These are phyloP conservation scores for Eretmochelys imbricata DNA, from an alignment of 2,113 vertebrate species.

Conservation along the genomic window DNA sequence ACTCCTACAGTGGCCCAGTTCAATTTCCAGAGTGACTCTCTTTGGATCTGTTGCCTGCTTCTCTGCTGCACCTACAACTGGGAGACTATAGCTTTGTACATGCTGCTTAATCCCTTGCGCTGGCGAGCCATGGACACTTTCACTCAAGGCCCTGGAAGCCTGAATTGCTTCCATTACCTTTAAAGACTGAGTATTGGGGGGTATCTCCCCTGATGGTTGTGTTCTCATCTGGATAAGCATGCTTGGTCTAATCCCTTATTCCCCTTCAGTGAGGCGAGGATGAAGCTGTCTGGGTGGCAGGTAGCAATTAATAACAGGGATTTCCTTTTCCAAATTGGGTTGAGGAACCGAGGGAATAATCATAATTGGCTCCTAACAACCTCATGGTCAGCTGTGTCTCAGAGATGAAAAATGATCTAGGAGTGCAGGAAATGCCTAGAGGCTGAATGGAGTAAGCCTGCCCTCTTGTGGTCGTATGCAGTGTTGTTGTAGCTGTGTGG, in stretches of 20 bases:
- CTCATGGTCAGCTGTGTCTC: neutral
- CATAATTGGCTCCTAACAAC: neutral
- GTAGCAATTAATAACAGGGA: fast-evolving
- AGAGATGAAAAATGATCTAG: neutral
- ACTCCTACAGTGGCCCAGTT: neutral
- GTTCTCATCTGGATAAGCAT: neutral
- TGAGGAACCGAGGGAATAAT: neutral
- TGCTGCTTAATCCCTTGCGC: neutral
- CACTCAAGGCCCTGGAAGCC: neutral
- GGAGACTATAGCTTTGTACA: neutral
- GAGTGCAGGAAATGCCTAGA: neutral
- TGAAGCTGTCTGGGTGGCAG: neutral
- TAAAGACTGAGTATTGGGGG: fast-evolving
- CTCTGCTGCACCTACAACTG: neutral
- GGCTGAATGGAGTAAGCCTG: neutral
- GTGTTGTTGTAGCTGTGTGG: neutral
- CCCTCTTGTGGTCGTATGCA: neutral
- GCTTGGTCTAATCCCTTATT: neutral
- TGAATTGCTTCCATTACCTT: neutral
- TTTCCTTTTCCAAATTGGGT: neutral
- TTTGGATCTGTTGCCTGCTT: neutral
- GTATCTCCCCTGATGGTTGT: fast-evolving
- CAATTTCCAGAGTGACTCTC: neutral
- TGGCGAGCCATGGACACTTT: neutral
- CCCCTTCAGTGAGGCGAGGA: neutral